Evolutionary conservation across 2,888 invertebrate genomes (phyloP).

Genomic region (Aphodius sticticus): DNA sequence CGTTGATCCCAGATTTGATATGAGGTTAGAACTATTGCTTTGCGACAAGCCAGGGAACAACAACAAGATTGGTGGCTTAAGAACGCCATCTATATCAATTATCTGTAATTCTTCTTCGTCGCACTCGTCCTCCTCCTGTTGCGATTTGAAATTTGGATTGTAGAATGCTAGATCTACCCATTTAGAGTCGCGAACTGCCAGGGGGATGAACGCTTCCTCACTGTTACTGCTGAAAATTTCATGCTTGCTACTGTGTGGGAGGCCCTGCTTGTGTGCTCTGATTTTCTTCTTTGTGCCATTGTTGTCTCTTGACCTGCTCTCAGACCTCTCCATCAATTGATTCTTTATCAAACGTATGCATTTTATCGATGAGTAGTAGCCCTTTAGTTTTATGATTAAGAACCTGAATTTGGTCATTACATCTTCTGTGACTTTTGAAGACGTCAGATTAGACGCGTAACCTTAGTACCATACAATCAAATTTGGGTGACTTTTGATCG

Average conservation of each 20-base stretch:
- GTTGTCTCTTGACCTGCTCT: constrained; percentile 22
- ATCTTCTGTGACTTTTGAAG: constrained; percentile 33
- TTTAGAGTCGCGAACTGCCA: constrained; percentile 63
- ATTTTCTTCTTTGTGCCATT: constrained; percentile 37
- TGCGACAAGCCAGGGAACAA: constrained; percentile 49
- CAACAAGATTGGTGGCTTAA: constrained; percentile 45
- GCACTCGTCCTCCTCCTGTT: constrained; percentile 35
- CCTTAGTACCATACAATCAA: not conserved
- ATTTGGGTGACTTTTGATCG: constrained; percentile 12
- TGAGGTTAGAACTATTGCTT: constrained; percentile 36
- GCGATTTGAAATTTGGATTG: constrained; percentile 46
- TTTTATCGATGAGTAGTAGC: constrained; percentile 34
- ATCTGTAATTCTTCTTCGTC: constrained; percentile 46
- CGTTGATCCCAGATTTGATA: constrained; percentile 36
- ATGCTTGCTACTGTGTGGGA: not conserved
- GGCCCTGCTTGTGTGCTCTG: constrained; percentile 16
- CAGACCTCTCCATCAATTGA: constrained; percentile 35
- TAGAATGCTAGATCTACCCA: constrained; percentile 60
- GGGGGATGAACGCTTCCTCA: constrained; percentile 50
- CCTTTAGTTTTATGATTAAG: constrained; percentile 32
- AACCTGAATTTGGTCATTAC: constrained; percentile 41
- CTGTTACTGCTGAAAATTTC: constrained; percentile 35
- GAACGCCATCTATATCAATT: constrained; percentile 43
- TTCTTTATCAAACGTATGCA: constrained; percentile 33
- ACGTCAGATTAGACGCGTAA: not conserved